These are phyloP conservation scores for Pantelozetes paolii DNA, from an alignment of 2,888 invertebrate species.

Conservation along the genomic window DNA sequence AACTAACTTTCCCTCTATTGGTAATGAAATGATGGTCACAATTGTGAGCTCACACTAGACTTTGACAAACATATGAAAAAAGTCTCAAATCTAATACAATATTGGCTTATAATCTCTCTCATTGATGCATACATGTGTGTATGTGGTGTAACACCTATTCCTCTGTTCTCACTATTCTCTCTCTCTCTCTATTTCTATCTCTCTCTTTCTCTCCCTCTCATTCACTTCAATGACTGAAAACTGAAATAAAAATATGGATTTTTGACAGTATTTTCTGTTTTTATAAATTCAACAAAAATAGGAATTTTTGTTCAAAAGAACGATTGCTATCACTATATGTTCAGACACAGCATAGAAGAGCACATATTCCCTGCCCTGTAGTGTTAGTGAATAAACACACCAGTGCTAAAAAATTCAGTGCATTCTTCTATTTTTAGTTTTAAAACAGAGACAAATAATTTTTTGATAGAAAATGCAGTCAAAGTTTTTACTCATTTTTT, in stretches of 20 bases:
- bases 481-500: background rate
- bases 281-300: constrained; percentile 26
- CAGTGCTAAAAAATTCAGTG: background rate
- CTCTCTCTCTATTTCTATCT: too few relatives aligned
- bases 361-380: constrained; percentile 13
- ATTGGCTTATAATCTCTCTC: constrained; percentile 27
- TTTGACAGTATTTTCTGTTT: constrained; percentile 32
- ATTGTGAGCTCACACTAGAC: constrained; percentile 20
- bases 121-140: constrained; percentile 15
- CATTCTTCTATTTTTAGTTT: constrained; percentile 30
- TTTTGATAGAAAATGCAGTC: constrained; percentile 13
- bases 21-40: constrained; percentile 12
- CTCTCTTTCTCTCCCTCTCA: background rate
- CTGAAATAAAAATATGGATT: constrained; percentile 30
- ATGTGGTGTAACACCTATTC: constrained; percentile 27
- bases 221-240: constrained; percentile 1
- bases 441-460: constrained; percentile 21
- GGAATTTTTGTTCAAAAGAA: constrained; percentile 12
- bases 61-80: background rate
- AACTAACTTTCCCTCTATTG: too few relatives aligned
- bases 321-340: constrained; percentile 26
- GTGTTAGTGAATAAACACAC: too few relatives aligned
- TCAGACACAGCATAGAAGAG: constrained; percentile 5
- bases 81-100: constrained; percentile 1
- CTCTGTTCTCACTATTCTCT: too few relatives aligned